Evolutionary conservation across 1,140 invertebrate genomes (phyloP).

Genomic region (Drosophila quadrilineata): DNA sequence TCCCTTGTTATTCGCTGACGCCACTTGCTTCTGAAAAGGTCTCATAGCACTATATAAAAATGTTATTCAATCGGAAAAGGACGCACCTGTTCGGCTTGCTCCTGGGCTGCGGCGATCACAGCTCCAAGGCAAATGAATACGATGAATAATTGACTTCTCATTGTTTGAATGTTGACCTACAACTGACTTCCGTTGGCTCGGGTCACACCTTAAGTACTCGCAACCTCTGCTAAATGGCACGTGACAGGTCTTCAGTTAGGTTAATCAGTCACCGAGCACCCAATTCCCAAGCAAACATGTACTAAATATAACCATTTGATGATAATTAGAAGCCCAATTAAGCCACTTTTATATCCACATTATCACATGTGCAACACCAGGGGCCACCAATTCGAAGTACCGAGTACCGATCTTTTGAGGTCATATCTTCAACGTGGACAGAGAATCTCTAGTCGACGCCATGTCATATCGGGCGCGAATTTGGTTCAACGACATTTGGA

Average conservation of each 20-base stretch:
- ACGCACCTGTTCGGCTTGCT: not conserved
- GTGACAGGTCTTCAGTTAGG: slow-evolving; percentile 3
- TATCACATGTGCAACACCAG: slow-evolving; percentile 5
- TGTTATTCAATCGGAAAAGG: not conserved
- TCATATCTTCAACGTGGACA: not conserved
- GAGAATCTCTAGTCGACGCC: not conserved
- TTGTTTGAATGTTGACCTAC: slow-evolving; percentile 6
- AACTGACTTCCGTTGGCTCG: slow-evolving; percentile 7
- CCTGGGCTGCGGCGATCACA: not conserved
- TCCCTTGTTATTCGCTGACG: not conserved
- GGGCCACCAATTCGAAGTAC: too few relatives aligned
- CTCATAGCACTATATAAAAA: not conserved
- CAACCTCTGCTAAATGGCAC: not conserved
- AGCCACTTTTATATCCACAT: not conserved
- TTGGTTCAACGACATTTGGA: slow-evolving; percentile 34
- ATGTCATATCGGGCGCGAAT: not conserved
- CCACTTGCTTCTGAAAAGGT: not conserved
- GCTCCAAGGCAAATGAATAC: slow-evolving; percentile 16
- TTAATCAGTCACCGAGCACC: slow-evolving; percentile 23
- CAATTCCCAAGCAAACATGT: not conserved
- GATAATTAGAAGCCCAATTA: not conserved
- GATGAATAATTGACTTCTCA: slow-evolving; percentile 16
- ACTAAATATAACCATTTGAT: not conserved
- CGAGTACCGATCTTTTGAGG: not conserved
- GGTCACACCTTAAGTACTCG: slow-evolving; percentile 16